These are phyloP conservation scores for Gorsachius goisagi DNA, from an alignment of 2,113 vertebrate species.

Conservation along the genomic window DNA sequence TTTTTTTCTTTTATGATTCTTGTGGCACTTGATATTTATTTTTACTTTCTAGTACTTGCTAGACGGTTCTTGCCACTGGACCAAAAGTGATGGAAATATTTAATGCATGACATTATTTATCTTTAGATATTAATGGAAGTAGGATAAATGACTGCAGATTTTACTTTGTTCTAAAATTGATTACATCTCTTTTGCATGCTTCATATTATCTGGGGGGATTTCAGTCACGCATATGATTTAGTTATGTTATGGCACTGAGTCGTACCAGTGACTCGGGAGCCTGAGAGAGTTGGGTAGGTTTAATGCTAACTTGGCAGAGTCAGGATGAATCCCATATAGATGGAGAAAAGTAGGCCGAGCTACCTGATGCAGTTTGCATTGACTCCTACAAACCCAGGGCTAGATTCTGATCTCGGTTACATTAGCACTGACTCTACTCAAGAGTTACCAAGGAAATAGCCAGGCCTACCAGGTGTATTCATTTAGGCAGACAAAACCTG, in stretches of 20 bases:
- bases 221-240: conserved; percentile 23
- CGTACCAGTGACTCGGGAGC: background rate
- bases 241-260: background rate
- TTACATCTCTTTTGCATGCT: conserved; percentile 46
- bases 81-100: background rate
- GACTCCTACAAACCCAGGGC: background rate
- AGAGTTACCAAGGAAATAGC: background rate
- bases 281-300: background rate
- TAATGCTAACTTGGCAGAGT: background rate
- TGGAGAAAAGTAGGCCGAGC: conserved; percentile 34
- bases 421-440: background rate
- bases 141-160: background rate
- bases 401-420: background rate
- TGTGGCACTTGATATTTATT: background rate
- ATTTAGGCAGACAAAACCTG: background rate
- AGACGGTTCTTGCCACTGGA: background rate
- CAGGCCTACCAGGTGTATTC: background rate
- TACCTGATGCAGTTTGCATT: background rate
- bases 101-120: conserved; percentile 1
- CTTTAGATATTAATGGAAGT: background rate
- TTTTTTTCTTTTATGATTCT: background rate
- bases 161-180: conserved; percentile 19
- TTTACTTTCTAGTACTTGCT: background rate
- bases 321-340: background rate
- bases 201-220: background rate